phyloP scores from a whole-genome alignment of 2,888 invertebrate species.

The Leucania comma region DNA sequence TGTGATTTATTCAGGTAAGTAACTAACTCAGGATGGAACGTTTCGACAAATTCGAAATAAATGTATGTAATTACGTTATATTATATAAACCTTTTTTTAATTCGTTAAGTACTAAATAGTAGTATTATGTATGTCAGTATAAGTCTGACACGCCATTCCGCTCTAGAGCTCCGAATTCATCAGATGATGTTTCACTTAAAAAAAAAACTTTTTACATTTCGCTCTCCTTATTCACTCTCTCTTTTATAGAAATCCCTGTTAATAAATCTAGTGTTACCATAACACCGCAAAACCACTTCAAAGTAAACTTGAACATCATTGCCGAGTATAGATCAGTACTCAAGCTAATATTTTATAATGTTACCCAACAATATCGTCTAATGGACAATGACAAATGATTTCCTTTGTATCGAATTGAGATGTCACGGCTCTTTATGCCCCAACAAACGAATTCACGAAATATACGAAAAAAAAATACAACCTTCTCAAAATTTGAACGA shows the following conservation, averaged over 20 bases:
- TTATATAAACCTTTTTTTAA: too few species aligned
- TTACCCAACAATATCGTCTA: conserved; percentile 86
- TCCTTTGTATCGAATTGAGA: conserved; percentile 86
- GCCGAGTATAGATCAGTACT: conserved; percentile 60
- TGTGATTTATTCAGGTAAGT: too few species aligned
- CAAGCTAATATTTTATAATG: conserved; percentile 79
- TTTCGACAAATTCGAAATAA: too few species aligned
- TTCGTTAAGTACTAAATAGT: too few species aligned
- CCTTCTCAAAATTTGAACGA: conserved; percentile 75
- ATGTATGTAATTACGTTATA: too few species aligned
- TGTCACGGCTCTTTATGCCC: conserved; percentile 82
- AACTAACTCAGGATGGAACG: too few species aligned
- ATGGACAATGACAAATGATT: conserved; percentile 90
- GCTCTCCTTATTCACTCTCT: conserved; percentile 4
- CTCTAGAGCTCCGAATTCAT: too few species aligned
- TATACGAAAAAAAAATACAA: conserved; percentile 76
- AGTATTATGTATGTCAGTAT: too few species aligned
- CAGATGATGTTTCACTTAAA: too few species aligned
- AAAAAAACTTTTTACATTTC: too few species aligned
- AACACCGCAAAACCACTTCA: conserved; percentile 32
- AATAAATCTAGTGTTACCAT: conserved; percentile 24
- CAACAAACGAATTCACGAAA: conserved; percentile 87
- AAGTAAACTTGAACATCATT: conserved; percentile 51
- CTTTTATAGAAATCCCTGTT: conserved; percentile 7
- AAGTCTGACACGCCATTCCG: too few species aligned